These are phyloP conservation scores for Phytoseiulus persimilis DNA, from an alignment of 2,888 invertebrate genomes.

Conservation along the genomic window DNA sequence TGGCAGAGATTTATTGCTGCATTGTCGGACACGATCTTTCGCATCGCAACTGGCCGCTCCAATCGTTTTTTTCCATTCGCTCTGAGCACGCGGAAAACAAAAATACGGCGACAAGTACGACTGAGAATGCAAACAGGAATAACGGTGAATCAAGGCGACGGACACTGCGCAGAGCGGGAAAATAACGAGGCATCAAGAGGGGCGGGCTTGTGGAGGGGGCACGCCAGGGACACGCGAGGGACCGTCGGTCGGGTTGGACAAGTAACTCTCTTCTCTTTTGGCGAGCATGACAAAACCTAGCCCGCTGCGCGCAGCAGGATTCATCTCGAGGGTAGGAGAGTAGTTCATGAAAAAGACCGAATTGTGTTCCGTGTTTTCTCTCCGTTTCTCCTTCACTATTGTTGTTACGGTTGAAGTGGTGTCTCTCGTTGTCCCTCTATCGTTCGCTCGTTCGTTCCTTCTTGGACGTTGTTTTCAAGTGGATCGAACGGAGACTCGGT, in stretches of 20 bases:
- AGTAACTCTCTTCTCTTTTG: constrained; percentile 5
- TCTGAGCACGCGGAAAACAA: background rate
- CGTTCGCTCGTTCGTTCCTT: background rate
- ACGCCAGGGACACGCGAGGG: background rate
- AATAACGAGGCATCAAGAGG: background rate
- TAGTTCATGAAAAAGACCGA: background rate
- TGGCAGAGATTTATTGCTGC: too few relatives aligned
- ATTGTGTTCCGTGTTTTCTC: background rate
- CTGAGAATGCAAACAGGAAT: background rate
- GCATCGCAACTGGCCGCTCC: background rate
- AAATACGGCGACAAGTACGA: background rate
- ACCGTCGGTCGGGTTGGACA: background rate
- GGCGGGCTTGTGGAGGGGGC: background rate
- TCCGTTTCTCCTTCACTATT: background rate
- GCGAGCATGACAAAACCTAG: constrained; percentile 5
- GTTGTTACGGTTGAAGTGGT: background rate
- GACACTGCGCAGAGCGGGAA: background rate
- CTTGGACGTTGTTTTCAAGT: background rate
- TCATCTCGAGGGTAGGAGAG: background rate
- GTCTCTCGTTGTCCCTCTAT: background rate
- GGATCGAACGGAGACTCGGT: background rate
- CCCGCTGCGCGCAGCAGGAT: background rate
- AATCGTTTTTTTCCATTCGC: background rate
- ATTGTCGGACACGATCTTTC: too few relatives aligned
- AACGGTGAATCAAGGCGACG: background rate